Evolutionary conservation across 92 coral and sea anemone species (phyloP), one percentile per base, ranked within the genome.

Genomic region (Diadumene lineata): DNA sequence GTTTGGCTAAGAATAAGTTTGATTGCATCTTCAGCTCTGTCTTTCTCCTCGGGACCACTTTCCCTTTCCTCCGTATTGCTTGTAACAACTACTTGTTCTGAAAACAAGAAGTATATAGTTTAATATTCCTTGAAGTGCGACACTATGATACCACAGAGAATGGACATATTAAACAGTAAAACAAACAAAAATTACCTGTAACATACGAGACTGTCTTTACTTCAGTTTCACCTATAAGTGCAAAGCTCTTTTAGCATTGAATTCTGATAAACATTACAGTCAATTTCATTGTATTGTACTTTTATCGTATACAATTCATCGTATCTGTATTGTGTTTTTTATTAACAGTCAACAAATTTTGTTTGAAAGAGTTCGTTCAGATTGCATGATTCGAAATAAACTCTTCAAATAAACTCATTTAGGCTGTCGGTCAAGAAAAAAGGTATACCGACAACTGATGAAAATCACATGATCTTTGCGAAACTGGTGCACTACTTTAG

Each of bases 1-100:
- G 79, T 78, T 63, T 83, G 77, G 3, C 65, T 77, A 4, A 87
- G 71, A 34, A 87, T 81, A 29, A 55, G 23, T 68, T 78, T 50
- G 8, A 87, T 28, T 29, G 81, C 80, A 43, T 77, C 79, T 34
- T 78, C 81, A 33, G 92, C 88, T 66, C 84, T 80, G 30, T 86
- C 76, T 19, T 77, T 60, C 13, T 61, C 73, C 18, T 86, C 79
- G 7, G 86, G 66, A 56, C 50, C 70, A 34, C 38, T 70, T 60
- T 81, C 70, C 11, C 34, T 82, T 21, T 53, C 83, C 19, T 86
- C 78, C 23, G 82, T 82, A 13, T 81, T 68, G 38, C 56, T 57
- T 4, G 77, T 81, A 1, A 81, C 75, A 31, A 71, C 26, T 29
- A 81, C 79, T 79, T 79, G 71, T 70, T 85, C 89, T 70, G 65